Conservation (phyloP, 2,888 invertebrate species). For the Hypolimnas misippus region DNA sequence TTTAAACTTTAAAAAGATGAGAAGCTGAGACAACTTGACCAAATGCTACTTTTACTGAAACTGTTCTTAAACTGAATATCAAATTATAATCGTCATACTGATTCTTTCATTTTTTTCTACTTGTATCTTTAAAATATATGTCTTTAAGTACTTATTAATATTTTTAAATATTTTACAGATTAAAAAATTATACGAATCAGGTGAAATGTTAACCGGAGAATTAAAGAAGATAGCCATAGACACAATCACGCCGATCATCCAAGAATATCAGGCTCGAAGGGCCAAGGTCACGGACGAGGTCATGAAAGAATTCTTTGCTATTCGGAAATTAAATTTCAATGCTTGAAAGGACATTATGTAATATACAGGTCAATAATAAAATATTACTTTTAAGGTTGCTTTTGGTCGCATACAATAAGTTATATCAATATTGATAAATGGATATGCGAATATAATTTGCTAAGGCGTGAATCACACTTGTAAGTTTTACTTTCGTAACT, state of each 20-base stretch:
- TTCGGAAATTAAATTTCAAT: constrained; percentile 88
- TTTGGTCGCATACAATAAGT: constrained; percentile 5
- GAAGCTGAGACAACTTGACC: too few relatives aligned
- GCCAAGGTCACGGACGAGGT: constrained; percentile 93
- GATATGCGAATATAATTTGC: background rate
- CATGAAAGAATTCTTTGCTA: constrained; percentile 92
- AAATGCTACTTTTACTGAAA: too few relatives aligned
- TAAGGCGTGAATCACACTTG: too few relatives aligned
- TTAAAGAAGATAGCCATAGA: constrained; percentile 96
- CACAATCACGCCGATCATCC: constrained; percentile 86
- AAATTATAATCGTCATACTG: too few relatives aligned
- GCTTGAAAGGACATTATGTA: background rate
- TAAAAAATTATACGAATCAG: constrained; percentile 91
- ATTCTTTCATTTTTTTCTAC: too few relatives aligned
- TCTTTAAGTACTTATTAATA: background rate
- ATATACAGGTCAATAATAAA: background rate
- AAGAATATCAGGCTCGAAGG: constrained; percentile 91
- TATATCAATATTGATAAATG: background rate
- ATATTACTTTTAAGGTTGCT: background rate
- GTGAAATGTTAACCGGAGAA: constrained; percentile 96
- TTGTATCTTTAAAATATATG: background rate
- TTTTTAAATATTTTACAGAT: constrained; percentile 57
- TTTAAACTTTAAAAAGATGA: too few relatives aligned
- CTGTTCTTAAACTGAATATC: too few relatives aligned
- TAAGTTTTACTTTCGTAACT: too few relatives aligned